Evolutionary conservation across 1,140 invertebrate species (phyloP).

Genomic region (Calliphora vicina): DNA sequence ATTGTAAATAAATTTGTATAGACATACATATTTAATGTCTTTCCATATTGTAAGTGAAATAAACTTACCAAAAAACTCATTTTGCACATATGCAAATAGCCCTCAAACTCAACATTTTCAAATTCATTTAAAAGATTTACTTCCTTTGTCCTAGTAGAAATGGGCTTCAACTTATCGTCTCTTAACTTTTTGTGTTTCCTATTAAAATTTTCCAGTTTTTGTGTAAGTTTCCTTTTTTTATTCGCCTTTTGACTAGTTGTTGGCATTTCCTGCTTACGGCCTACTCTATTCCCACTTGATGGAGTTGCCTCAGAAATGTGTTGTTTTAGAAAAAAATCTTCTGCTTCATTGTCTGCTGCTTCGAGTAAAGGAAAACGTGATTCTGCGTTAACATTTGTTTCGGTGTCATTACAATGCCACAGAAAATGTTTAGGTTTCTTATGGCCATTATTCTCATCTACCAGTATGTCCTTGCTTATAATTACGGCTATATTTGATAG

Average conservation of each 20-base stretch:
- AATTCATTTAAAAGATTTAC: constrained; percentile 55
- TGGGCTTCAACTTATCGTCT: constrained; percentile 41
- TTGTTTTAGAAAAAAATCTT: constrained; percentile 53
- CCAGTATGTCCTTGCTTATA: constrained; percentile 55
- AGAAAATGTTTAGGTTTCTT: constrained; percentile 32
- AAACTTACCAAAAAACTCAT: constrained; percentile 51
- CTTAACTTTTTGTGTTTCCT: neutral
- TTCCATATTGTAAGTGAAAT: no score
- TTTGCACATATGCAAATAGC: constrained; percentile 56
- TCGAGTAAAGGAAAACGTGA: constrained; percentile 43
- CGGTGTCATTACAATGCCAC: neutral
- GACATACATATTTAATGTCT: no score
- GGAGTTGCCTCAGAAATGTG: neutral
- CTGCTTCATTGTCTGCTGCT: constrained; percentile 51
- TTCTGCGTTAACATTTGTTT: neutral
- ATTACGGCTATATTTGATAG: constrained; percentile 60
- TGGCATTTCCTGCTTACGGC: neutral
- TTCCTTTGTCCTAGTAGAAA: constrained; percentile 38
- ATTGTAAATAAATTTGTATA: no score
- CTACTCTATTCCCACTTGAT: constrained; percentile 31
- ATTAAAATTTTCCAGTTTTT: neutral
- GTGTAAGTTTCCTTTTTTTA: neutral
- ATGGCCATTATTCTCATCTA: constrained; percentile 46
- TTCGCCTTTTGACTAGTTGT: neutral
- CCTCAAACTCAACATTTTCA: constrained; percentile 54